These are phyloP conservation scores for Serranus cabrilla DNA, from an alignment of 2,797 vertebrate species.

Conservation along the genomic window DNA sequence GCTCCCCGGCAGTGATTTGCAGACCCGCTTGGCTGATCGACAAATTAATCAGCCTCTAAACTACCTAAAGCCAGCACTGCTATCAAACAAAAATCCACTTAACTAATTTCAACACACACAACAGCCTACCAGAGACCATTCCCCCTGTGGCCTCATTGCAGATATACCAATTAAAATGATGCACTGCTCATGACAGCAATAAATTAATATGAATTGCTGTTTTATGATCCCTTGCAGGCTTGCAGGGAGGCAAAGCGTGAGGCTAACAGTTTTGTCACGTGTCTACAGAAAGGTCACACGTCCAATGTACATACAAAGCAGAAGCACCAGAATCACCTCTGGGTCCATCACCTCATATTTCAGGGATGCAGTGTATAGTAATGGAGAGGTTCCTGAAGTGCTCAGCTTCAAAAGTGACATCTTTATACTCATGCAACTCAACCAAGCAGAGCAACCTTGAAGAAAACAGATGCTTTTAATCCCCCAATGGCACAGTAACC, in stretches of 20 bases:
- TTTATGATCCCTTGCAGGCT: conserved; percentile 56
- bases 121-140: conserved; percentile 24
- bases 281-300: conserved; percentile 51
- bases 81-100: conserved; percentile 41
- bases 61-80: conserved; percentile 19
- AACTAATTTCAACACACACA: conserved; percentile 47
- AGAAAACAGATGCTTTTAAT: conserved; percentile 34
- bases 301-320: conserved; percentile 1
- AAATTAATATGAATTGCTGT: conserved; percentile 54
- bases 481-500: conserved; percentile 64
- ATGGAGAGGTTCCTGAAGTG: not conserved
- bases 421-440: conserved; percentile 12
- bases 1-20: conserved; percentile 24
- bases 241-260: conserved; percentile 14
- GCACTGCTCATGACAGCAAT: conserved; percentile 42
- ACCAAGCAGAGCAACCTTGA: conserved; percentile 34
- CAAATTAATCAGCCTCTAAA: conserved; percentile 41
- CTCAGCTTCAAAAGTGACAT: conserved; percentile 2
- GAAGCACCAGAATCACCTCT: conserved; percentile 15
- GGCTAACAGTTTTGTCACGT: conserved; percentile 29
- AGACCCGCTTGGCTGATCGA: conserved; percentile 37
- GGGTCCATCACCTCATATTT: not conserved
- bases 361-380: not conserved
- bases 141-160: conserved; percentile 29
- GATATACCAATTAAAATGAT: conserved; percentile 62